Conservation (phyloP, 2,113 vertebrate genomes). For the Marmota flaviventris region DNA sequence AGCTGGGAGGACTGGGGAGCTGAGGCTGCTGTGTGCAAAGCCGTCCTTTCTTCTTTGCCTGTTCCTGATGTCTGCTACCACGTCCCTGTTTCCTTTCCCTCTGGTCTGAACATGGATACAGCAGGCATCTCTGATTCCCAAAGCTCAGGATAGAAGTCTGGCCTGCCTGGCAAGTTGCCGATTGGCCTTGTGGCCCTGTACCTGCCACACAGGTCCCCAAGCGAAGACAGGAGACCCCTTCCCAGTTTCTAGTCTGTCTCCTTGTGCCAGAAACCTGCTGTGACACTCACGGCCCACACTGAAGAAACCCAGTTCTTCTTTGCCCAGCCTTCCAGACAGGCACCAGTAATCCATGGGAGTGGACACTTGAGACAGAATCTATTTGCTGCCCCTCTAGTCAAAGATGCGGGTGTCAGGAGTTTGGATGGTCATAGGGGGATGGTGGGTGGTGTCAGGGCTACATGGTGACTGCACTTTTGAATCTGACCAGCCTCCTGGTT, state of each 20-base stretch:
- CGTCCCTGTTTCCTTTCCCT: neutral
- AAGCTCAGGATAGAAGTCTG: neutral
- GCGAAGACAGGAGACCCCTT: neutral
- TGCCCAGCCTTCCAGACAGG: neutral
- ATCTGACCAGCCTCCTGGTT: neutral
- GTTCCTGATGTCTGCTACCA: neutral
- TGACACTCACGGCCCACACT: neutral
- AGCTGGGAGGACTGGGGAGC: neutral
- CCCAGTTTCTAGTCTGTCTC: neutral
- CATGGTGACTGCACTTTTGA: no score
- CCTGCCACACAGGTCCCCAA: neutral
- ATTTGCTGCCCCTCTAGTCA: neutral
- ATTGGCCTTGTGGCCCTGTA: neutral
- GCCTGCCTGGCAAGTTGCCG: neutral
- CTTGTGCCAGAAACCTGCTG: rapidly evolving
- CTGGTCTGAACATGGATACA: neutral
- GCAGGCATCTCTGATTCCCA: neutral
- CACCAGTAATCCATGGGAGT: rapidly evolving
- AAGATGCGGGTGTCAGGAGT: rapidly evolving
- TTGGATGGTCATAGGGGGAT: neutral
- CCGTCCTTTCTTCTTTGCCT: neutral
- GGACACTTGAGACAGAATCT: neutral
- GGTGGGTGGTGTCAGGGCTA: neutral
- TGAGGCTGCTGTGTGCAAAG: rapidly evolving
- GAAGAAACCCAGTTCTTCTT: rapidly evolving